Percentiles rank a stretch among this genome's conserved stretches.
phyloP scores from a whole-genome alignment of 2,888 invertebrate species.

The Synergus umbraculus region DNA sequence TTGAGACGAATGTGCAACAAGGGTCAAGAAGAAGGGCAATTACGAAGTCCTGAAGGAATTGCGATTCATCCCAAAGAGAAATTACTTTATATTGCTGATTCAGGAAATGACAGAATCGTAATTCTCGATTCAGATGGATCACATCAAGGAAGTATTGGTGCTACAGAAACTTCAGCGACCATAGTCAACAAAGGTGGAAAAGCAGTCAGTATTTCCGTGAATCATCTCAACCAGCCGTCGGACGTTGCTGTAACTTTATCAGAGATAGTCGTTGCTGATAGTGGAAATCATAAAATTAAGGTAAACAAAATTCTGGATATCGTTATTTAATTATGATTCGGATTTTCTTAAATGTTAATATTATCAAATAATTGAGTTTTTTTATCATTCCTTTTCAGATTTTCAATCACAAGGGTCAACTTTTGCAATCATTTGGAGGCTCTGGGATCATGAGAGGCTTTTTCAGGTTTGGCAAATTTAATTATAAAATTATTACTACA shows the following conservation, averaged over 20 bases:
- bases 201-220: slow-evolving; percentile 72
- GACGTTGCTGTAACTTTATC: slow-evolving; percentile 82
- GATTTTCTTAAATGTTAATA: too few relatives aligned
- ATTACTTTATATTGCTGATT: slow-evolving; percentile 86
- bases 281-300: slow-evolving; percentile 85
- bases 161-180: slow-evolving; percentile 63
- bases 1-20: slow-evolving; percentile 82
- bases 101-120: slow-evolving; percentile 86
- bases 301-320: slow-evolving; percentile 56
- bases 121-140: slow-evolving; percentile 79
- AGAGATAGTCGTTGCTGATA: slow-evolving; percentile 83
- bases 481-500: not conserved
- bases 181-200: slow-evolving; percentile 58
- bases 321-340: too few relatives aligned
- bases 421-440: slow-evolving; percentile 59
- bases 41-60: slow-evolving; percentile 87
- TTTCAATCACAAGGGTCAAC: slow-evolving; percentile 58
- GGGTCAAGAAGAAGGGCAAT: slow-evolving; percentile 82
- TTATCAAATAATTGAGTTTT: too few relatives aligned
- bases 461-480: slow-evolving; percentile 50
- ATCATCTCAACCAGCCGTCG: slow-evolving; percentile 85
- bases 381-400: slow-evolving; percentile 49
- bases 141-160: slow-evolving; percentile 57
- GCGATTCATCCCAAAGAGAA: slow-evolving; percentile 76
- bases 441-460: slow-evolving; percentile 58